Evolutionary conservation across 2,797 vertebrate species (phyloP).

Genomic region (Enteromius paludinosus): DNA sequence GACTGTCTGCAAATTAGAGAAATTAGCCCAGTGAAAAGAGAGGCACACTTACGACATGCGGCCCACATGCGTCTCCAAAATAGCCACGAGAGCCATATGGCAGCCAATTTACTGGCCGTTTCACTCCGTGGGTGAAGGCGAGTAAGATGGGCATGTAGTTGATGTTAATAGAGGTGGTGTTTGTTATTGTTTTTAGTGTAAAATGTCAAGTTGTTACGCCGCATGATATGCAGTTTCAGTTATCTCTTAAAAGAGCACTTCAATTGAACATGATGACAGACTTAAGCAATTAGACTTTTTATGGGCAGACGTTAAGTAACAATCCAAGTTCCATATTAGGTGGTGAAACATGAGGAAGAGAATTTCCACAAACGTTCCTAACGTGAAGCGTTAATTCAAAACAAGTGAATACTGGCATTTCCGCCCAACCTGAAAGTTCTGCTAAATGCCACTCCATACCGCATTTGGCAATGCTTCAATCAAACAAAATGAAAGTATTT

Average conservation of each 20-base stretch:
- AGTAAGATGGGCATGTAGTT: background rate
- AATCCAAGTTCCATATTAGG: background rate
- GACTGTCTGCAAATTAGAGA: conserved; percentile 82
- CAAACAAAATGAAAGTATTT: background rate
- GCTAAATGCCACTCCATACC: background rate
- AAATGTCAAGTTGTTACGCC: background rate
- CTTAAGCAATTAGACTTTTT: background rate
- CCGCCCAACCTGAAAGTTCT: background rate
- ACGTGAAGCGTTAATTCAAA: background rate
- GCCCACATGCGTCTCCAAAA: conserved; percentile 55
- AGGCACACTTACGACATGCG: conserved; percentile 62
- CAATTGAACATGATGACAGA: background rate
- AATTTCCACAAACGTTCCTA: conserved; percentile 15
- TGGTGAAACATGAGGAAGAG: background rate
- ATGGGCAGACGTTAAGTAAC: background rate
- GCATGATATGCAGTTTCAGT: no score
- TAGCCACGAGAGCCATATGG: conserved; percentile 69
- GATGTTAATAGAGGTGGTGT: background rate
- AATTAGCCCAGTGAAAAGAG: conserved; percentile 79
- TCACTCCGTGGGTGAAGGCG: conserved; percentile 54
- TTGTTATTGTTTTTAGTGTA: background rate
- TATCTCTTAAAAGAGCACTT: background rate
- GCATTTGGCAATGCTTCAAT: background rate
- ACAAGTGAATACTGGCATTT: background rate
- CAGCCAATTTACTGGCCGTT: conserved; percentile 70